phyloP scores from a whole-genome alignment of 2,797 vertebrate genomes.

The Syndactyla subalaris region DNA sequence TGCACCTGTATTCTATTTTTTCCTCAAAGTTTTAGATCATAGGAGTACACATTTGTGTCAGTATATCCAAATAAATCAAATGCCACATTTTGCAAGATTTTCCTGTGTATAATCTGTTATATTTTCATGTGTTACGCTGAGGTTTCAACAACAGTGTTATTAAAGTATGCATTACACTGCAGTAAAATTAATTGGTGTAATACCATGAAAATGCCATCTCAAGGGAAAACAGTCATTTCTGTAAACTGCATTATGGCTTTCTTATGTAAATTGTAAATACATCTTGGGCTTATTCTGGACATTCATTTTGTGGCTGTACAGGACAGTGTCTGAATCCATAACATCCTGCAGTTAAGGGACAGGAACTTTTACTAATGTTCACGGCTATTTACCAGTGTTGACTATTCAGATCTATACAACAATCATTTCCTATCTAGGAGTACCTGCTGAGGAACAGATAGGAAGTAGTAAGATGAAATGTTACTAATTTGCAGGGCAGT shows the following conservation, averaged over 20 bases:
- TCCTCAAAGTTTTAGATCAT: background rate
- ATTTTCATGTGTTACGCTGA: background rate
- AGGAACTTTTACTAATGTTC: background rate
- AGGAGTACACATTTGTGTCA: too few relatives aligned
- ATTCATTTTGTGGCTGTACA: background rate
- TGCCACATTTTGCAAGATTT: background rate
- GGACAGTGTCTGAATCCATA: background rate
- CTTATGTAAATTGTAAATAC: background rate
- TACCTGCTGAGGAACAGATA: background rate
- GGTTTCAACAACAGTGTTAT: background rate
- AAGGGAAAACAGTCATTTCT: background rate
- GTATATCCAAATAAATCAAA: background rate
- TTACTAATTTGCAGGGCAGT: background rate
- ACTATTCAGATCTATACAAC: background rate
- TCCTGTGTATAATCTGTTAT: background rate
- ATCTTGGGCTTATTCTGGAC: background rate
- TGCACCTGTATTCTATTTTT: background rate
- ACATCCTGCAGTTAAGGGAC: background rate
- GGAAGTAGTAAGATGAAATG: background rate
- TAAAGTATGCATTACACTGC: background rate
- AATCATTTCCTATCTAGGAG: background rate
- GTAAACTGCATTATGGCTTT: background rate
- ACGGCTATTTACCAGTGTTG: accelerated
- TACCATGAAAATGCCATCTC: constrained; percentile 26
- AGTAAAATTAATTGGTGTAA: constrained; percentile 20